Evolutionary conservation across 2,888 invertebrate species (phyloP), one percentile per base, ranked within the genome.

Genomic region (Amiota communis): DNA sequence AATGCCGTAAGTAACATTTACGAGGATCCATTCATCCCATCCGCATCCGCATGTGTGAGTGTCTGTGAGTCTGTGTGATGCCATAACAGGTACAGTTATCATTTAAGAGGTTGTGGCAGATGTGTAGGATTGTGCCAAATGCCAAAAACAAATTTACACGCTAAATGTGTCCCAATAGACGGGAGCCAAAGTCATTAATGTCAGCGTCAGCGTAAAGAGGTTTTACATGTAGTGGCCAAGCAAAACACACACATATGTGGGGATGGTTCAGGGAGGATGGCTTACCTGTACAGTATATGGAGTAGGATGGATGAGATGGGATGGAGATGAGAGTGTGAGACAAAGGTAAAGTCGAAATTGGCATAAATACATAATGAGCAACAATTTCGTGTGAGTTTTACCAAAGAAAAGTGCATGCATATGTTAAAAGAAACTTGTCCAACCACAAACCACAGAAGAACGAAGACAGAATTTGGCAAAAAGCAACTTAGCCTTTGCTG

Each of bases 111-210:
- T 6, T 6, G 36, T 36, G 61, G 53, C 17, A 68, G 76, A 64
- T 47, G 36, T 36, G 8, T n/a, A 64, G 20, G 13, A 12, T 11
- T 64, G 80, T 78, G 76, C 78, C 77, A 70, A 73, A 65, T 64
- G 48, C 65, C 71, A 71, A 73, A 78, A 80, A 74, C 79, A 78
- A 82, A 84, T 82, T 82, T 82, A 82, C 82, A 82, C 82, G 79
- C 82, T 82, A 84, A 82, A 82, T 81, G 80, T 82, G 81, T 84
- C 84, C 84, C 84, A 74, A 75, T 81, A 83, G 84, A 81, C 79
- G 77, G 82, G 80, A 81, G 81, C 79, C 82, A 82, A 81, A 82
- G 82, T 82, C 82, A 84, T 82, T 84, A 82, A 82, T 84, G 83
- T 78, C 83, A 75, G 59, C 56, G 11, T 36, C 61, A 47, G 17